phyloP scores from a whole-genome alignment of 2,888 invertebrate genomes.

The Drosophila limbata region DNA sequence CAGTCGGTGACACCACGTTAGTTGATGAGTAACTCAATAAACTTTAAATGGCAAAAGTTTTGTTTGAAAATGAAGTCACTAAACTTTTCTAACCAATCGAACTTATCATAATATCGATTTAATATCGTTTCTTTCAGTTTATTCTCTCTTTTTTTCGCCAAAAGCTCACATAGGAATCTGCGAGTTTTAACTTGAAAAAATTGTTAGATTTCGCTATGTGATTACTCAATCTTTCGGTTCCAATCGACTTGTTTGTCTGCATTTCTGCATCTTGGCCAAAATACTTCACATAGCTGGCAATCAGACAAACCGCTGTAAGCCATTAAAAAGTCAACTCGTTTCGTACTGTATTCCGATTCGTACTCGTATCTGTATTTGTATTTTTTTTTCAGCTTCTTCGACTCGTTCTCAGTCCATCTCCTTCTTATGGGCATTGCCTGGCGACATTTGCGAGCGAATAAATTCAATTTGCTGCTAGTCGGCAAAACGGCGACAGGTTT shows the following conservation, averaged over 20 bases:
- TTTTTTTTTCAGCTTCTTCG: conserved; percentile 14
- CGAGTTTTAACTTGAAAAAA: not conserved
- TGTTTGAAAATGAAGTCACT: not conserved
- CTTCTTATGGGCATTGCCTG: conserved; percentile 37
- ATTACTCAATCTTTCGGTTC: conserved; percentile 26
- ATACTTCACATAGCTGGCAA: conserved; percentile 59
- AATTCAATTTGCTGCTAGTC: conserved; percentile 76
- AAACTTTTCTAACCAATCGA: not conserved
- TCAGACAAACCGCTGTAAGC: conserved; percentile 63
- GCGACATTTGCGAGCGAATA: conserved; percentile 73
- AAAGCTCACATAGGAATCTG: not conserved
- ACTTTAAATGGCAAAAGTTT: not conserved
- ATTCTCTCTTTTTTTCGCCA: not conserved
- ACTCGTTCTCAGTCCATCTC: conserved; percentile 27
- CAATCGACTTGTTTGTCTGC: conserved; percentile 17
- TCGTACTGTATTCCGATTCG: conserved; percentile 47
- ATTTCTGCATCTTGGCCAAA: conserved; percentile 21
- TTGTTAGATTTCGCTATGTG: conserved; percentile 1
- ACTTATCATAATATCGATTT: not conserved
- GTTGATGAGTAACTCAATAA: not conserved
- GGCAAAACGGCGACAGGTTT: conserved; percentile 74
- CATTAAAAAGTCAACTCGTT: conserved; percentile 65
- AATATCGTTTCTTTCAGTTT: not conserved
- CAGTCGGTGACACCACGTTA: not conserved
- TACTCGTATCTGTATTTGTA: conserved; percentile 20